Conservation (phyloP, 2,797 vertebrate species). For the Arrhamphus sclerolepis region DNA sequence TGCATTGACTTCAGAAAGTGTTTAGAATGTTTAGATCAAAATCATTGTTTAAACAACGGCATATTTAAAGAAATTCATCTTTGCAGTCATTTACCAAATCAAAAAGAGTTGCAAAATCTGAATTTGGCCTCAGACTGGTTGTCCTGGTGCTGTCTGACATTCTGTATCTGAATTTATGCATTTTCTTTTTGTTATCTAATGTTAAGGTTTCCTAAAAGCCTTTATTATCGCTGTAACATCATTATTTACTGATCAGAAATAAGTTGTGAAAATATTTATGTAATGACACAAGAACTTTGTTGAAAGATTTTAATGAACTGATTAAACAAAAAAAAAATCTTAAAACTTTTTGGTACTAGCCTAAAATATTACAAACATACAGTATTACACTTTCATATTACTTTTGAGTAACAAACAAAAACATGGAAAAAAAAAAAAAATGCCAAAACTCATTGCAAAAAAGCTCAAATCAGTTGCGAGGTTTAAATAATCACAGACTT, state of each 20-base stretch:
- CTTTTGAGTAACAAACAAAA: constrained; percentile 65
- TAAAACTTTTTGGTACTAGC: constrained; percentile 80
- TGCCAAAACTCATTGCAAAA: constrained; percentile 70
- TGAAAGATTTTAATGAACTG: constrained; percentile 82
- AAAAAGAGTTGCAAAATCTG: too few relatives aligned
- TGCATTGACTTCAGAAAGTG: too few relatives aligned
- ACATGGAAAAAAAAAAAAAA: constrained; percentile 50
- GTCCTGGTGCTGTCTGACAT: too few relatives aligned
- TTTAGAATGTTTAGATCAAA: too few relatives aligned
- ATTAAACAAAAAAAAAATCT: constrained; percentile 56
- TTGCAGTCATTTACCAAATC: too few relatives aligned
- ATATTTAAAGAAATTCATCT: too few relatives aligned
- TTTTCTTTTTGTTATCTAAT: neutral
- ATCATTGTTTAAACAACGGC: too few relatives aligned
- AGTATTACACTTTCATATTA: constrained; percentile 72
- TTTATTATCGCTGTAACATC: constrained; percentile 2
- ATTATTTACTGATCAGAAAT: neutral
- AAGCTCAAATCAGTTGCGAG: constrained; percentile 61
- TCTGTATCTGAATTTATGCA: too few relatives aligned
- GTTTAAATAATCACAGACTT: constrained; percentile 63
- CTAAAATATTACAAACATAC: constrained; percentile 76
- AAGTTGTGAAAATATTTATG: neutral
- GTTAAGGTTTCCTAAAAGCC: neutral
- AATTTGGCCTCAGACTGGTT: too few relatives aligned
- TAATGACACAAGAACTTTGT: constrained; percentile 33